Percentiles rank a stretch among this genome's conserved stretches.
These are phyloP conservation scores for Selene dorsalis DNA, from an alignment of 2,797 vertebrate genomes.

Conservation along the genomic window DNA sequence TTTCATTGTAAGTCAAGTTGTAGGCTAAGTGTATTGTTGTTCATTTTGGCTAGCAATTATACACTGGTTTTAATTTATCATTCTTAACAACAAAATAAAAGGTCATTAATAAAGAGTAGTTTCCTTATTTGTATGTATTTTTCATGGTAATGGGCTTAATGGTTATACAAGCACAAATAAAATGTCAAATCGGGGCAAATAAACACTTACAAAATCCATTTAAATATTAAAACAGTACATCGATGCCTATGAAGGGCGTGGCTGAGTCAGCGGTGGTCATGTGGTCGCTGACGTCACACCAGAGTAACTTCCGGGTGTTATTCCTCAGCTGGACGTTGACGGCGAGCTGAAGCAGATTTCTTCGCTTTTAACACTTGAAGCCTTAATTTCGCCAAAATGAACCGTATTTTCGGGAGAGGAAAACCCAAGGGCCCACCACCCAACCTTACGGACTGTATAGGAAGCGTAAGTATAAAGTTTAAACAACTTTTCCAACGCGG, in stretches of 20 bases:
- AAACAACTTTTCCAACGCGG: constrained; percentile 48
- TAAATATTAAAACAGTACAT: too few species aligned
- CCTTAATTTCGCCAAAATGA: constrained; percentile 83
- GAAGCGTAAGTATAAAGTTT: constrained; percentile 84
- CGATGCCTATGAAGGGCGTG: constrained; percentile 21
- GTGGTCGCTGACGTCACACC: constrained; percentile 73
- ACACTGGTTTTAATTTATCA: not conserved
- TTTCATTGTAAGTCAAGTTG: not conserved
- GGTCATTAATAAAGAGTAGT: not conserved
- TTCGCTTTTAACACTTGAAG: not conserved
- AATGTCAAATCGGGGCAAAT: not conserved
- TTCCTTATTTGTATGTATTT: too few species aligned
- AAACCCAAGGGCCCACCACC: constrained; percentile 93
- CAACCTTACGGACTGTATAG: constrained; percentile 95
- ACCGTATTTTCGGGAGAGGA: constrained; percentile 93
- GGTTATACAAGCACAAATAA: not conserved
- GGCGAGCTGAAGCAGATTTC: not conserved
- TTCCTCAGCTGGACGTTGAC: constrained; percentile 3
- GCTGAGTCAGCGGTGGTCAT: constrained; percentile 6
- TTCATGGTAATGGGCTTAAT: not conserved
- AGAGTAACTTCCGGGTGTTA: constrained; percentile 78
- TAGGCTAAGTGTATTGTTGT: too few species aligned
- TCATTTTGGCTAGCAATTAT: not conserved
- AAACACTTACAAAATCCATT: not conserved
- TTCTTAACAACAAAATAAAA: not conserved